Evolutionary conservation across 2,113 vertebrate genomes (phyloP).

Genomic region (Steatornis caripensis): DNA sequence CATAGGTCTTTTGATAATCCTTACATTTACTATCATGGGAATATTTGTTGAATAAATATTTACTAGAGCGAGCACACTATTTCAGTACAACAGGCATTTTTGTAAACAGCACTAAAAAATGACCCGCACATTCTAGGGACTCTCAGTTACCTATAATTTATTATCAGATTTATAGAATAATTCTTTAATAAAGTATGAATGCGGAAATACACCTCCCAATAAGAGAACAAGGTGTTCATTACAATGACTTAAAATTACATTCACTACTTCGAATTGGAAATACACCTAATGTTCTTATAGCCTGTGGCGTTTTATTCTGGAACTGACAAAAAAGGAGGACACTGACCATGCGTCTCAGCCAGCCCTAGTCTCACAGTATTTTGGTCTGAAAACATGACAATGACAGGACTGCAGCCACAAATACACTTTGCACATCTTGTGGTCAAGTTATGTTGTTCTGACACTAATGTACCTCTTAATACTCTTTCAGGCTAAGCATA

Average conservation of each 20-base stretch:
- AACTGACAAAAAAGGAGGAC: background rate
- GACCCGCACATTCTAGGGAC: background rate
- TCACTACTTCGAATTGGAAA: conserved; percentile 7
- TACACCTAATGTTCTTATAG: background rate
- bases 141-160: background rate
- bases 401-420: background rate
- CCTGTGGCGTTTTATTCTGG: background rate
- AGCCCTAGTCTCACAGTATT: background rate
- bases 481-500: background rate
- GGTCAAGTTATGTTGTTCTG: background rate
- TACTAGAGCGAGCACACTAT: background rate
- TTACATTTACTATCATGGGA: conserved; percentile 43
- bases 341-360: background rate
- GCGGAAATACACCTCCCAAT: background rate
- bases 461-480: background rate
- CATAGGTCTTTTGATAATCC: conserved; percentile 59
- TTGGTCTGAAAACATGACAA: background rate
- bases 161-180: background rate
- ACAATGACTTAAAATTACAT: background rate
- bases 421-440: background rate
- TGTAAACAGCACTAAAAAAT: conserved; percentile 31
- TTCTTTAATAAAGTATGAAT: background rate
- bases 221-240: background rate
- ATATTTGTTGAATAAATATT: conserved; percentile 67
- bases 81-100: background rate